phyloP scores from a whole-genome alignment of 2,797 vertebrate genomes.

The Danio albolineatus region DNA sequence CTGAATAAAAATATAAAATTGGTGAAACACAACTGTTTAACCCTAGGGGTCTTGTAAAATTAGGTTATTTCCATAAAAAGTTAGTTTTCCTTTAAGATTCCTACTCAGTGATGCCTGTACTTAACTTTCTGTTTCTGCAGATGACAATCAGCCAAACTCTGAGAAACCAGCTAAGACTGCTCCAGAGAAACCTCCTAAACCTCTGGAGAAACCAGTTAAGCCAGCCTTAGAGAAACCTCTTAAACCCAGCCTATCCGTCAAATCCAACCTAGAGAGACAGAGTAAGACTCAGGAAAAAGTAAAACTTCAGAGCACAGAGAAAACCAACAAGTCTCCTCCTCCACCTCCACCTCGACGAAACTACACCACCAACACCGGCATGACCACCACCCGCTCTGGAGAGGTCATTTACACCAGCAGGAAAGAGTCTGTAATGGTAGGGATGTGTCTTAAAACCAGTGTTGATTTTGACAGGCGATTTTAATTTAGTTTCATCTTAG shows the following conservation, averaged over 20 bases:
- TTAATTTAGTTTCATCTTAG: neutral
- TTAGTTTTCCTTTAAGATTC: neutral
- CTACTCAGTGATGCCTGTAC: neutral
- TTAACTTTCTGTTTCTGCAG: slow-evolving; percentile 47
- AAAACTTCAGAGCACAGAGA: slow-evolving; percentile 74
- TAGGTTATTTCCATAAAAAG: too few species aligned
- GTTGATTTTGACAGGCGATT: neutral
- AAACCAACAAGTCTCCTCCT: slow-evolving; percentile 86
- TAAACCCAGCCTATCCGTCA: slow-evolving; percentile 51
- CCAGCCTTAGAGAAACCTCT: slow-evolving; percentile 42
- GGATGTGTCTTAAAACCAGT: slow-evolving; percentile 75
- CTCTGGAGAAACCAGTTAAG: slow-evolving; percentile 66
- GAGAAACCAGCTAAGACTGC: slow-evolving; percentile 74
- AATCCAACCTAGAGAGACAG: slow-evolving; percentile 65
- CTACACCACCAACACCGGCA: slow-evolving; percentile 84
- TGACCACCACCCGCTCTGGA: slow-evolving; percentile 88
- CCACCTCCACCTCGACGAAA: slow-evolving; percentile 91
- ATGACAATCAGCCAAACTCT: slow-evolving; percentile 69
- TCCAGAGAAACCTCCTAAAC: slow-evolving; percentile 73
- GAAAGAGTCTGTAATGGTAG: slow-evolving; percentile 81
- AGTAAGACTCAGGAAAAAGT: slow-evolving; percentile 68
- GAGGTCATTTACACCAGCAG: slow-evolving; percentile 87
- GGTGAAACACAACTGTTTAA: too few species aligned
- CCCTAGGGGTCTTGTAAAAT: too few species aligned
- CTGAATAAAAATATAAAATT: too few species aligned